Evolutionary conservation across 2,888 invertebrate genomes (phyloP).

Genomic region (Lampropteryx suffumata): DNA sequence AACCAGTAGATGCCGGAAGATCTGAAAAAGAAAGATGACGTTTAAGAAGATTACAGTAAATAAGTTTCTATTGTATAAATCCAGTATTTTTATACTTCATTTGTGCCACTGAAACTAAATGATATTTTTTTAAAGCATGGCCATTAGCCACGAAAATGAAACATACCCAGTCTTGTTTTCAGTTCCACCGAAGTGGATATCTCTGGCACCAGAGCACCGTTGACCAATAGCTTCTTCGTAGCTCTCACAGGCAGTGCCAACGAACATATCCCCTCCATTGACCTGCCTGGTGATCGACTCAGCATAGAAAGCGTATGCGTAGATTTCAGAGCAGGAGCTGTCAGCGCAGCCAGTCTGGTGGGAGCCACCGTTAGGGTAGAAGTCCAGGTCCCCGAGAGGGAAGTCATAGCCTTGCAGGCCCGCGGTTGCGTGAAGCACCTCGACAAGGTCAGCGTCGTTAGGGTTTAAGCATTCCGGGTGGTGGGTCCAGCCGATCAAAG

Average conservation of each 20-base stretch:
- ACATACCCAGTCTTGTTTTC: constrained; percentile 53
- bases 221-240: constrained; percentile 50
- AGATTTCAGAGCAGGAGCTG: constrained; percentile 55
- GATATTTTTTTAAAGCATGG: too few species aligned
- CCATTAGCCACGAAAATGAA: too few species aligned
- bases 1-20: constrained; percentile 52
- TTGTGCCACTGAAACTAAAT: too few species aligned
- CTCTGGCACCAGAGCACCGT: constrained; percentile 51
- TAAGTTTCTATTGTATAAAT: too few species aligned
- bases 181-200: constrained; percentile 59
- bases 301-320: constrained; percentile 58
- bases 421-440: constrained; percentile 66
- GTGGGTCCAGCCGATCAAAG: constrained; percentile 69
- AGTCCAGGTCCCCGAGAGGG: constrained; percentile 67
- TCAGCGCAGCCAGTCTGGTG: constrained; percentile 60
- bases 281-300: constrained; percentile 56
- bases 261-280: constrained; percentile 46
- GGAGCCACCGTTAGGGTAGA: constrained; percentile 70
- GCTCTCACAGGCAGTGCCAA: constrained; percentile 60
- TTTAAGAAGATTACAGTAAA: too few species aligned
- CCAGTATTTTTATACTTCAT: too few species aligned
- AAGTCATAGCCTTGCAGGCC: constrained; percentile 62
- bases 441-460: constrained; percentile 61
- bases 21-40: constrained; percentile 43
- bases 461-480: constrained; percentile 55